Percentiles rank a stretch among this genome's conserved stretches.
Conservation (phyloP, 2,797 vertebrate genomes). For the Crocodylus rhombifer region DNA sequence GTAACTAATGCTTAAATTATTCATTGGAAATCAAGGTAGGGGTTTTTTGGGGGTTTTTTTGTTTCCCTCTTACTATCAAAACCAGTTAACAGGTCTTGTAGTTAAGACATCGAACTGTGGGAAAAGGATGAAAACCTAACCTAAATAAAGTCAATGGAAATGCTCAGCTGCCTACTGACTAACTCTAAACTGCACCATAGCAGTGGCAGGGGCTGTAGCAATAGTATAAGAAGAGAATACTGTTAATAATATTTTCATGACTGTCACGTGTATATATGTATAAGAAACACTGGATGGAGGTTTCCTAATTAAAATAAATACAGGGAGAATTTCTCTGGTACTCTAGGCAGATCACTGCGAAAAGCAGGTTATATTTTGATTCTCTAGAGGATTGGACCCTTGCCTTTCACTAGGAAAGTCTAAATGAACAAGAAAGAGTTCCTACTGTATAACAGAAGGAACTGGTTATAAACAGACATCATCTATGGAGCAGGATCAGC, state of each 20-base stretch:
- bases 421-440: background rate
- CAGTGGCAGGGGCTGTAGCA: background rate
- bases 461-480: no score
- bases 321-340: background rate
- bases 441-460: background rate
- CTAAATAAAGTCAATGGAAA: background rate
- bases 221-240: background rate
- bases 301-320: background rate
- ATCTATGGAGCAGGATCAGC: no score
- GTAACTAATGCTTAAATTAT: background rate
- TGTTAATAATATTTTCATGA: rapidly evolving
- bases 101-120: rapidly evolving
- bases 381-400: background rate
- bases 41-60: background rate
- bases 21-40: background rate
- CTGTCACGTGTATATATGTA: rapidly evolving
- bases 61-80: background rate
- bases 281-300: rapidly evolving
- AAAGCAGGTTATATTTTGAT: background rate
- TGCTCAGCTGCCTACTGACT: background rate
- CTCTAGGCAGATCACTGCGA: background rate
- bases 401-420: background rate
- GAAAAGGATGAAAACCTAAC: background rate
- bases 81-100: background rate
- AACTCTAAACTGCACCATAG: background rate